These are phyloP conservation scores for Macrobrachium nipponense DNA, from an alignment of 1,140 invertebrate species.

Conservation along the genomic window DNA sequence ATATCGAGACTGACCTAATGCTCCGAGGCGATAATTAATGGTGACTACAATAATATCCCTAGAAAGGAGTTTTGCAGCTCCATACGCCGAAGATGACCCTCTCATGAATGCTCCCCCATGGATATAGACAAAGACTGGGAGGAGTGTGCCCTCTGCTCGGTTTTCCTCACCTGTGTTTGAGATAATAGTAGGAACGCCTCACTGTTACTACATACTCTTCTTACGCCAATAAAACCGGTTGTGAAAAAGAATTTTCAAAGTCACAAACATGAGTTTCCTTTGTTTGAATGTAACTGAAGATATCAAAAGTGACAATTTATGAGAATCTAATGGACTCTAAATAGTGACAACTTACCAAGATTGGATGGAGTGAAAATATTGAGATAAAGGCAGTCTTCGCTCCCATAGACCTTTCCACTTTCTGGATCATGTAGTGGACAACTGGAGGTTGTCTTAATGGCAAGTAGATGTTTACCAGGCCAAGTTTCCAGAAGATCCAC, in stretches of 20 bases:
- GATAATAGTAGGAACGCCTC: background rate
- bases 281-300: background rate
- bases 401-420: conserved; percentile 75
- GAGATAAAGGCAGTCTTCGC: conserved; percentile 95
- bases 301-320: background rate
- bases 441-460: conserved; percentile 24
- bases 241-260: no score
- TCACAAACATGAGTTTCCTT: no score
- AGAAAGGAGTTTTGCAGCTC: conserved; percentile 84
- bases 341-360: conserved; percentile 62
- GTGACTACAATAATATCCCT: conserved; percentile 93
- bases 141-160: background rate
- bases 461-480: conserved; percentile 73
- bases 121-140: conserved; percentile 73
- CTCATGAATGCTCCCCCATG: conserved; percentile 72
- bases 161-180: background rate
- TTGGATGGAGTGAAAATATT: conserved; percentile 85
- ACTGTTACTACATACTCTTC: no score
- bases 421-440: conserved; percentile 56
- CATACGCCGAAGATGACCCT: conserved; percentile 84
- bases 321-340: no score
- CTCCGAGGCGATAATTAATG: conserved; percentile 95
- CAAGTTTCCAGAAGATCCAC: conserved; percentile 80
- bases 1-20: conserved; percentile 82
- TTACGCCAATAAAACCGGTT: no score